These are phyloP conservation scores for Cynaeus angustus DNA, from an alignment of 2,888 invertebrate species.

Conservation along the genomic window DNA sequence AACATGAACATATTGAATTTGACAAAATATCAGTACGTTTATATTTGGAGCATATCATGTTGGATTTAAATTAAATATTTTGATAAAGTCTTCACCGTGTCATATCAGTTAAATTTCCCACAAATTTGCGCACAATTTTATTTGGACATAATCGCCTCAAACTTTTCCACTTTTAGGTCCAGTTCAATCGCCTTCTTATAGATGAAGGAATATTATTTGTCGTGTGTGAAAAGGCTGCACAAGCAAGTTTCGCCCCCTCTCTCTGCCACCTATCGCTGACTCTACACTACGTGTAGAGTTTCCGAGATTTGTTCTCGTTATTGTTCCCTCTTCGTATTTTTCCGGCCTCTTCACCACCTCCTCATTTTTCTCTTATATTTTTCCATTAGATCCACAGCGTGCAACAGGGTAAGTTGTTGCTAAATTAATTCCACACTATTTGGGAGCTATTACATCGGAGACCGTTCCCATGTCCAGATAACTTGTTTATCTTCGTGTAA, in stretches of 20 bases:
- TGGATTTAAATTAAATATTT: too few species aligned
- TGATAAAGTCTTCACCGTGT: too few species aligned
- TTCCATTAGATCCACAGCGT: constrained; percentile 14
- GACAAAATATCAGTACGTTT: too few species aligned
- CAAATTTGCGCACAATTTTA: not conserved
- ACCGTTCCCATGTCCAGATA: constrained; percentile 25
- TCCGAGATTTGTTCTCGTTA: constrained; percentile 49
- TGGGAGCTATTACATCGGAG: not conserved
- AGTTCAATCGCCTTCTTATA: constrained; percentile 38
- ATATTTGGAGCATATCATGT: too few species aligned
- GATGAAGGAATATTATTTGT: constrained; percentile 54
- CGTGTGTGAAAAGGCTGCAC: constrained; percentile 51
- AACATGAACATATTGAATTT: too few species aligned
- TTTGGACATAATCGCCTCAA: not conserved
- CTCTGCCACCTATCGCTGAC: constrained; percentile 47
- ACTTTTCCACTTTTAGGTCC: constrained; percentile 1
- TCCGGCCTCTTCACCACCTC: constrained; percentile 34
- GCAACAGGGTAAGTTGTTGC: constrained; percentile 29
- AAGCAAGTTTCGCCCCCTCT: constrained; percentile 35
- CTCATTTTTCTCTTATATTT: constrained; percentile 28
- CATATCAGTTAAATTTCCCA: not conserved
- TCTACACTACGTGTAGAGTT: constrained; percentile 52
- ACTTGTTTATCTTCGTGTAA: constrained; percentile 28
- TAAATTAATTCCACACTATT: constrained; percentile 25
- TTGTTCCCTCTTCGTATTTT: constrained; percentile 46